Base-by-base conservation (phyloP, 2,113 vertebrate species). In the Osmerus eperlanus region DNA sequence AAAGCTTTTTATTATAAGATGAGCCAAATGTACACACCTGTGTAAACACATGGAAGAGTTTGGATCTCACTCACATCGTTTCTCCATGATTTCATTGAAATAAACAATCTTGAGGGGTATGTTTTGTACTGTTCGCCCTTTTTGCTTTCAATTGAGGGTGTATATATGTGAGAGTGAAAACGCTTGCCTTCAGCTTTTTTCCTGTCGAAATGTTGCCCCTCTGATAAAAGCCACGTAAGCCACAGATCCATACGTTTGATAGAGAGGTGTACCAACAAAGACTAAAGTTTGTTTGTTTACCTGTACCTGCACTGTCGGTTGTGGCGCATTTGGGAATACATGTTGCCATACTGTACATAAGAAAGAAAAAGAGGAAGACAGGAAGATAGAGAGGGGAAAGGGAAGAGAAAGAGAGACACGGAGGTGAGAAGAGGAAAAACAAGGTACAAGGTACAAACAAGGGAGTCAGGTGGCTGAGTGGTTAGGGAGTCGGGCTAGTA, bases 101-200 rank as follows among this genome's bases (percentile, higher is more conserved):
- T 63, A 84, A 82, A 86, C 82, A 54, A 72, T 79, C 78, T 73
- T 41, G 62, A 79, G 80, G 78, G 63, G 4, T 36, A 71, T 71
- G 41, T 47, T 47, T 47, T 47, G 41, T 65, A 51, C 29, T 51
- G 65, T 71, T 73, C 79, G 75, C 69, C 65, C 65, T 7, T n/a
- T 41, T 23, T 41, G 29, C 78, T 60, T 73, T 75, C 71, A 55
- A 74, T 76, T 76, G 73, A 21, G 70, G 78, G 58, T 29, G 61
- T 25, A 29, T 63, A 15, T 32, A 63, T 3, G 28, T 13, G 1
- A 32, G 28, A 23, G 14, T 25, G 60, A 41, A 70, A 62, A 78
- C 66, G 71, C 21, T 28, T 13, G 70, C 81, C 77, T n/a, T 73
- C 19, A 75, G 71, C 68, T 51, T 68, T 73, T 69, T 32, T 67